These are phyloP conservation scores for pig (Sus scrofa) DNA, from an alignment of 2,113 vertebrate species.

Conservation along the genomic window DNA sequence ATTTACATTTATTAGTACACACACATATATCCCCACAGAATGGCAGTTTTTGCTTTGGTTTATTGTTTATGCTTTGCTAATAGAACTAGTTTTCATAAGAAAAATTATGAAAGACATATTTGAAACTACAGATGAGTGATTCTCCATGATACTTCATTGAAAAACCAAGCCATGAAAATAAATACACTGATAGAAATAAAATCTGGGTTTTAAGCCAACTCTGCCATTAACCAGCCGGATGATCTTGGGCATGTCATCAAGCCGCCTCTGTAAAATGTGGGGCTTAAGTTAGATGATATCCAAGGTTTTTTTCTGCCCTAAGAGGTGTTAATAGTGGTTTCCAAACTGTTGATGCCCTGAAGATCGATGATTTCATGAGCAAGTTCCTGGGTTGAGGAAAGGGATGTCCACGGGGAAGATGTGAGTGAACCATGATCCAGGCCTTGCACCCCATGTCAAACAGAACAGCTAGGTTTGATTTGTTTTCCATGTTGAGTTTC, in stretches of 20 bases:
- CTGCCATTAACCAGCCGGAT: background rate
- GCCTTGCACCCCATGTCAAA: background rate
- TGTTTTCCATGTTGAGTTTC: background rate
- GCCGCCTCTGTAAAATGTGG: background rate
- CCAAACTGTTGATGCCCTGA: background rate
- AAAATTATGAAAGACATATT: slow-evolving; percentile 17
- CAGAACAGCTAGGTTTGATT: background rate
- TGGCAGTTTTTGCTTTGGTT: background rate
- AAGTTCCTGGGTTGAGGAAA: background rate
- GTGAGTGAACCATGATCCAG: background rate
- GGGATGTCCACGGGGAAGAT: background rate
- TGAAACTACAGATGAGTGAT: background rate
- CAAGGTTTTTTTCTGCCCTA: background rate
- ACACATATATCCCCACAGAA: background rate
- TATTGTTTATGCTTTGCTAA: background rate
- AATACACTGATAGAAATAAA: background rate
- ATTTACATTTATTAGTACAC: background rate
- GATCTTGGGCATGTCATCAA: background rate
- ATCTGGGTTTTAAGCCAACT: slow-evolving; percentile 3
- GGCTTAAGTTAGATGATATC: background rate
- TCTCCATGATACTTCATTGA: background rate
- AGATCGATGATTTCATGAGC: background rate
- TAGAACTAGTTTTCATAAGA: background rate
- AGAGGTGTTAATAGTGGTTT: background rate
- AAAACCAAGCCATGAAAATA: slow-evolving; percentile 43